Percentiles rank a stretch among this genome's conserved stretches.
phyloP scores from a whole-genome alignment of 2,113 vertebrate genomes.

The Sylvicapra grimmia region DNA sequence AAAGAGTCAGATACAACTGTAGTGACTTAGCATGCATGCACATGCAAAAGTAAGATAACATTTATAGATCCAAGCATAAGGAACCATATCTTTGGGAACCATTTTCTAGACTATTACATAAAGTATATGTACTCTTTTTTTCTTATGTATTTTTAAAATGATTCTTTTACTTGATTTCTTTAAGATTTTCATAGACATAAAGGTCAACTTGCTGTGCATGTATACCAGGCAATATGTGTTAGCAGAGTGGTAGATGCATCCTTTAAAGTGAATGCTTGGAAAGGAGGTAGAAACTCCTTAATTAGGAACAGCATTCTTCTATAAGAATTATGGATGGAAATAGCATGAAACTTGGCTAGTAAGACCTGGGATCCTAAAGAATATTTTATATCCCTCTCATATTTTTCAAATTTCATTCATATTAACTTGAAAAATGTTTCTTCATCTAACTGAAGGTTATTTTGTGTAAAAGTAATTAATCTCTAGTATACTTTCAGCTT shows the following conservation, averaged over 20 bases:
- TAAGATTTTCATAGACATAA: not conserved
- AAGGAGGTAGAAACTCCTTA: not conserved
- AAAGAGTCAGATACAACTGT: not conserved
- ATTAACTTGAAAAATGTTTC: not conserved
- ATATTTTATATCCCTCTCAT: not conserved
- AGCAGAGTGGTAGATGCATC: not conserved
- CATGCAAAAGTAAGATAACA: not conserved
- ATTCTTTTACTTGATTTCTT: not conserved
- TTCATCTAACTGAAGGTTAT: not conserved
- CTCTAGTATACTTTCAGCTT: not conserved
- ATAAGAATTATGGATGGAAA: not conserved
- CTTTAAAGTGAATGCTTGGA: not conserved
- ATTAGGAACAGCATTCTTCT: not conserved
- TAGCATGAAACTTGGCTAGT: not conserved
- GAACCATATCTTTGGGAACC: not conserved
- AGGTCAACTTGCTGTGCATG: not conserved
- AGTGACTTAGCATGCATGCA: not conserved
- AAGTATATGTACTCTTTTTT: not conserved
- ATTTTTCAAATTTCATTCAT: not conserved
- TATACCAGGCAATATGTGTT: not conserved
- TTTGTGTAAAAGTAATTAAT: not conserved
- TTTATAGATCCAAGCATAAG: not conserved
- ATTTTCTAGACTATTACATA: not conserved
- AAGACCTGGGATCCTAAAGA: not conserved
- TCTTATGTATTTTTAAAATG: not conserved